phyloP scores from a whole-genome alignment of 2,888 invertebrate species.

The Dexiosoma caninum region DNA sequence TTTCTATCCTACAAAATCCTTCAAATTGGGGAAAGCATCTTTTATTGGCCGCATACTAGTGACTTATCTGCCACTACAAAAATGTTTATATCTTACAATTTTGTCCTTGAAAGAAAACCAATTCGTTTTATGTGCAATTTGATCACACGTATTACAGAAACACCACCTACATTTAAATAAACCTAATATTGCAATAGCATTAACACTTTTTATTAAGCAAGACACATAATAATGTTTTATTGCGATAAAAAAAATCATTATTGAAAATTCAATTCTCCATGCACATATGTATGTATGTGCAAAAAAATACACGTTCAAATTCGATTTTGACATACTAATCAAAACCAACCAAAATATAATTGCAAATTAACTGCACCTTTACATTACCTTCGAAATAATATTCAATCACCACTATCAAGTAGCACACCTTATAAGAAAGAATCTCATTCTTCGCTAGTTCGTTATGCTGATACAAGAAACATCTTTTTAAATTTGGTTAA shows the following conservation, averaged over 20 bases:
- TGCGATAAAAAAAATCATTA: not conserved
- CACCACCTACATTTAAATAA: not conserved
- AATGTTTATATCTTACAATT: no score
- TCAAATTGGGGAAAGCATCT: no score
- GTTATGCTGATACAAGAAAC: not conserved
- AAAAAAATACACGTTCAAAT: not conserved
- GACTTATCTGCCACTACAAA: no score
- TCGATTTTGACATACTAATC: constrained; percentile 53
- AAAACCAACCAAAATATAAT: constrained; percentile 9
- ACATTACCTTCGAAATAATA: constrained; percentile 48
- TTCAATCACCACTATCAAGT: not conserved
- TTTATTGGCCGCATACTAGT: no score
- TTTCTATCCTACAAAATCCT: no score
- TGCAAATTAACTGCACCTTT: constrained; percentile 58
- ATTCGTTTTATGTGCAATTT: no score
- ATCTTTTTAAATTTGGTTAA: not conserved
- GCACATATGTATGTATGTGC: not conserved
- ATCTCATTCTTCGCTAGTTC: not conserved
- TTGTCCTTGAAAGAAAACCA: no score
- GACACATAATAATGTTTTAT: not conserved
- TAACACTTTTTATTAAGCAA: constrained; percentile 48
- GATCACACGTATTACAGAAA: no score
- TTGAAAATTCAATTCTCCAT: not conserved
- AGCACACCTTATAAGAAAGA: constrained; percentile 30
- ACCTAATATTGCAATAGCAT: not conserved